These are phyloP conservation scores for Setophaga coronata DNA, from an alignment of 2,113 vertebrate genomes.

Conservation along the genomic window DNA sequence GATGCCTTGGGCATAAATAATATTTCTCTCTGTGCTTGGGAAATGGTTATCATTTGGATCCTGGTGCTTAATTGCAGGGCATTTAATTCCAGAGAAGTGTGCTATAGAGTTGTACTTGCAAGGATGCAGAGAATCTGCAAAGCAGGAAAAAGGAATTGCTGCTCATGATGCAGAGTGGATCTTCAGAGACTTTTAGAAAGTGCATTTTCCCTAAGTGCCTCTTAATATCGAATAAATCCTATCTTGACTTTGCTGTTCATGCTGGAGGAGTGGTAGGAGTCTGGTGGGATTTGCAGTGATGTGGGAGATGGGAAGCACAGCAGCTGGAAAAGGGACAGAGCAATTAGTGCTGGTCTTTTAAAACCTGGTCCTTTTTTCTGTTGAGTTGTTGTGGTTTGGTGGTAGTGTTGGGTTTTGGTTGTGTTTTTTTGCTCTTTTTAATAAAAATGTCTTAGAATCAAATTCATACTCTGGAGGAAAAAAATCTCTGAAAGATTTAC, in stretches of 20 bases:
- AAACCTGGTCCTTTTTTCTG: not conserved
- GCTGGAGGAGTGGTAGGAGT: not conserved
- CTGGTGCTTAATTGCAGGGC: not conserved
- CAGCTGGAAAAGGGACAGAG: not conserved
- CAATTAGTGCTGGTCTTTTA: not conserved
- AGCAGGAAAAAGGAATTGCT: not conserved
- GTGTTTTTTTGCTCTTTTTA: not conserved
- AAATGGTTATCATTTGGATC: not conserved
- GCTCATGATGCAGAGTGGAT: not conserved
- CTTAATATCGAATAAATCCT: not conserved
- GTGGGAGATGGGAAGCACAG: not conserved
- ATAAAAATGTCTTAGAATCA: not conserved
- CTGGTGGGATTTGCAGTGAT: not conserved
- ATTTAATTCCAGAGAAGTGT: not conserved
- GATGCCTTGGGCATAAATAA: conserved; percentile 1
- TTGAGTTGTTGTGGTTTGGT: not conserved
- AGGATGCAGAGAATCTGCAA: not conserved
- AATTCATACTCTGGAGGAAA: not conserved
- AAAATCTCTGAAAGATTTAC: not conserved
- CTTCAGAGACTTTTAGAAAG: not conserved
- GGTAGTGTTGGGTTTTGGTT: not conserved
- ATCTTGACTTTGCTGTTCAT: not conserved
- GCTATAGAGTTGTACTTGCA: not conserved
- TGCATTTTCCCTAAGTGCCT: conserved; percentile 7
- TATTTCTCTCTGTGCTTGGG: not conserved